Conservation (phyloP, 1,140 invertebrate genomes). For the Drosophila triauraria region DNA sequence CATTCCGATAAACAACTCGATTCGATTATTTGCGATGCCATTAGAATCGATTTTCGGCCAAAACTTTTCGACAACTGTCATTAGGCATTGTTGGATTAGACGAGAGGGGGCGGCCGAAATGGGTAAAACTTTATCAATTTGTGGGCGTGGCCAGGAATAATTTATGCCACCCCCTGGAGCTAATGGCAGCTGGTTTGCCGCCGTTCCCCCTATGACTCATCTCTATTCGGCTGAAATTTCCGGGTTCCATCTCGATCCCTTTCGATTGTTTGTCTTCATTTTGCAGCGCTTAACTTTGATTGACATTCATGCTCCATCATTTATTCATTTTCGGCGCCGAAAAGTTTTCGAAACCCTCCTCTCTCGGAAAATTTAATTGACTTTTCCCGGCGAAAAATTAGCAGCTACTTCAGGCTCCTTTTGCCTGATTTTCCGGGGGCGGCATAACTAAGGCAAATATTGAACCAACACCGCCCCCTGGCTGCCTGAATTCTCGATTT, state of each 20-base stretch:
- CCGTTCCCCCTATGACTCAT: constrained; percentile 60
- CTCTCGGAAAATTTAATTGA: constrained; percentile 51
- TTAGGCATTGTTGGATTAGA: constrained; percentile 74
- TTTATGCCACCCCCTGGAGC: constrained; percentile 62
- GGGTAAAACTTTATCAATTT: constrained; percentile 76
- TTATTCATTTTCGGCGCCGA: constrained; percentile 74
- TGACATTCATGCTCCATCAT: constrained; percentile 81
- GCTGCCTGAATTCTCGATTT: background rate
- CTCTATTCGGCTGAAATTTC: constrained; percentile 52
- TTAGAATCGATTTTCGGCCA: constrained; percentile 76
- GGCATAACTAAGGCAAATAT: constrained; percentile 56
- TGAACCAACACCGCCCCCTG: constrained; percentile 27
- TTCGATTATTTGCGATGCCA: constrained; percentile 78
- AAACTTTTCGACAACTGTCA: constrained; percentile 80
- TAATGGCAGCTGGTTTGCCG: constrained; percentile 56
- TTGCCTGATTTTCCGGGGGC: constrained; percentile 18
- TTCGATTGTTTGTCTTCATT: constrained; percentile 66
- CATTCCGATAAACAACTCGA: constrained; percentile 69
- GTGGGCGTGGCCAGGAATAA: constrained; percentile 74
- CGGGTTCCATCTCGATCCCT: constrained; percentile 51
- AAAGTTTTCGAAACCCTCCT: constrained; percentile 37
- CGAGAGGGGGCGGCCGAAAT: constrained; percentile 3
- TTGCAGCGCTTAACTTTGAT: constrained; percentile 73
- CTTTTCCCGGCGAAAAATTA: constrained; percentile 54
- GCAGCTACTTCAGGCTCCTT: constrained; percentile 27